Evolutionary conservation across 2,888 invertebrate species (phyloP).

Genomic region (Dicyrtomina minuta): DNA sequence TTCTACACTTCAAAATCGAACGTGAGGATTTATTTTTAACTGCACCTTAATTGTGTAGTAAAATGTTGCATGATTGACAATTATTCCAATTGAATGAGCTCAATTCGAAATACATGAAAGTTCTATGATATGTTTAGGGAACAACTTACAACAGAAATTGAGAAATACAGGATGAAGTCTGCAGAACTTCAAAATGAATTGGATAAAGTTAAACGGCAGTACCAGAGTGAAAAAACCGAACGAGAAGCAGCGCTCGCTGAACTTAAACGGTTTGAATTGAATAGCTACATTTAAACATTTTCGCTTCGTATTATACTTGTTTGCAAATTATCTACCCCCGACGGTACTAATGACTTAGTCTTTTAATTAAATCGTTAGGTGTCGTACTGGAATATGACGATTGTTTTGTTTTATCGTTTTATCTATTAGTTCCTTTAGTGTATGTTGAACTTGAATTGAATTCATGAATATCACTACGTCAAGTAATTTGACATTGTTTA

Average conservation of each 20-base stretch:
- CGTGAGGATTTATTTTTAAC: slow-evolving; percentile 34
- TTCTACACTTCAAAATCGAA: slow-evolving; percentile 38
- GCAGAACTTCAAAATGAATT: slow-evolving; percentile 47
- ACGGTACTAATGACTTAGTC: no score
- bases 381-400: not conserved
- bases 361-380: not conserved
- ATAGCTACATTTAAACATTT: no score
- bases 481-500: no score
- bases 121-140: slow-evolving; percentile 37
- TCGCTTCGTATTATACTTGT: not conserved
- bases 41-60: not conserved
- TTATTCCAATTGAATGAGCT: not conserved
- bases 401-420: not conserved
- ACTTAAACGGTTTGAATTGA: slow-evolving; percentile 36
- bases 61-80: not conserved
- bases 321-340: no score
- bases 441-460: no score
- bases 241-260: slow-evolving; percentile 44
- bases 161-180: slow-evolving; percentile 44
- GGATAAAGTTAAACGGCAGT: slow-evolving; percentile 45
- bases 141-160: slow-evolving; percentile 43
- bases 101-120: not conserved
- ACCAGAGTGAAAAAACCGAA: slow-evolving; percentile 46
- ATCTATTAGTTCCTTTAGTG: not conserved
- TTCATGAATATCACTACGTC: no score